Base-by-base conservation (phyloP, 1,140 invertebrate genomes). In the Mamestra configurata region DNA sequence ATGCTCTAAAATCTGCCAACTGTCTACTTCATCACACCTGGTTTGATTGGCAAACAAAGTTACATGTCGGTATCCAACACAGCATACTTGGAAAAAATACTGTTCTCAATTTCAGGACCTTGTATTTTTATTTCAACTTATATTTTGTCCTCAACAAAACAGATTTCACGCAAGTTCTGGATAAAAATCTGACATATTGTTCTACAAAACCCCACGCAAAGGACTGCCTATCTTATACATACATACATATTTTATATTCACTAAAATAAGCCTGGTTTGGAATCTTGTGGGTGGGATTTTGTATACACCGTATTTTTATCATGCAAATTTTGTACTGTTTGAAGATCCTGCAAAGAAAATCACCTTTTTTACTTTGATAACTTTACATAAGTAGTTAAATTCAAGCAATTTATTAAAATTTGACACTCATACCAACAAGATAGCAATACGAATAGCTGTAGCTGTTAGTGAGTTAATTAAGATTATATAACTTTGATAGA, bases 161-260 rank as follows among this genome's bases (percentile, higher is more conserved):
- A 49, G 7, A 31, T 64, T 22, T 57, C 55, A 77, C 57, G 40
- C 49, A 27, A 77, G 43, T 40, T 61, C 27, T 64, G 22, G 22
- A 31, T 31, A 49, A 49, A 49, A 37, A 22, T 66, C 40, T 76
- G 27, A 76, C 35, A 78, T 79, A 75, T 81, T 81, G 57, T 85
- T 79, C 80, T 22, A 46, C 79, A 77, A 80, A 83, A 31, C 43
- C 59, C 77, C 73, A 72, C 79, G 55, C 77, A 81, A 73, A 70
- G 15, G 72, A 76, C 75, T 66, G 49, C n/a, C 46, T 37, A 40
- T 75, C 18, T 51, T 61, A 4, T 10, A 27, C 31, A 3, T 31
- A 31, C 27, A 31, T n/a, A n/a, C 27, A 49, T 10, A 5, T 73
- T 37, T 53, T 77, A 7, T 24, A 13, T 37, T 53, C 27, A 35